Evolutionary conservation across 2,113 vertebrate species (phyloP).

Genomic region (Leptobrachium leishanense): DNA sequence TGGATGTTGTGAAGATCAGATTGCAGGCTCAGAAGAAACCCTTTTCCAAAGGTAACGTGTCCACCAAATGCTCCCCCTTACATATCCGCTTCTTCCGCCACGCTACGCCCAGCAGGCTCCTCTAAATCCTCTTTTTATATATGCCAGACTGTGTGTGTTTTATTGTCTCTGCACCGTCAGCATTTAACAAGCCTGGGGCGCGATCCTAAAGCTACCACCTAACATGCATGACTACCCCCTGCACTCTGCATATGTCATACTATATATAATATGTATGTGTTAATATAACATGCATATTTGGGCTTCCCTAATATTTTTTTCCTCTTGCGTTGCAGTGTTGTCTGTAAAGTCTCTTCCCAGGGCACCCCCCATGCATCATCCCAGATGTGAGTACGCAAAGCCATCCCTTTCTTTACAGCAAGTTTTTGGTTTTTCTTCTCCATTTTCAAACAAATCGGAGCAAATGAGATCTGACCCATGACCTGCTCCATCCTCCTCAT

Average conservation of each 20-base stretch:
- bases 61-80: neutral
- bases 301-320: constrained; percentile 16
- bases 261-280: constrained; percentile 41
- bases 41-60: constrained; percentile 70
- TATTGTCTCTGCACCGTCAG: neutral
- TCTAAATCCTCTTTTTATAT: neutral
- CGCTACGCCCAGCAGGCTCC: neutral
- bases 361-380: constrained; percentile 68
- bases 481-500: too few species aligned
- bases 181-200: neutral
- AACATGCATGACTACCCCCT: neutral
- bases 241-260: neutral
- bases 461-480: too few species aligned
- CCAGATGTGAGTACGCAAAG: constrained; percentile 82
- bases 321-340: constrained; percentile 69
- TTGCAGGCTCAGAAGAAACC: constrained; percentile 88
- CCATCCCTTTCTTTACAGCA: too few species aligned
- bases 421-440: too few species aligned
- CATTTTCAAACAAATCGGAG: too few species aligned
- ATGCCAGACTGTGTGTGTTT: neutral
- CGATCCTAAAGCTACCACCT: neutral
- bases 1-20: constrained; percentile 94
- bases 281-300: neutral
- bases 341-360: constrained; percentile 66
- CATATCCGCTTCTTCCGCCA: neutral